Conservation (phyloP, 2,113 vertebrate species). For the Pachyramphus minor region DNA sequence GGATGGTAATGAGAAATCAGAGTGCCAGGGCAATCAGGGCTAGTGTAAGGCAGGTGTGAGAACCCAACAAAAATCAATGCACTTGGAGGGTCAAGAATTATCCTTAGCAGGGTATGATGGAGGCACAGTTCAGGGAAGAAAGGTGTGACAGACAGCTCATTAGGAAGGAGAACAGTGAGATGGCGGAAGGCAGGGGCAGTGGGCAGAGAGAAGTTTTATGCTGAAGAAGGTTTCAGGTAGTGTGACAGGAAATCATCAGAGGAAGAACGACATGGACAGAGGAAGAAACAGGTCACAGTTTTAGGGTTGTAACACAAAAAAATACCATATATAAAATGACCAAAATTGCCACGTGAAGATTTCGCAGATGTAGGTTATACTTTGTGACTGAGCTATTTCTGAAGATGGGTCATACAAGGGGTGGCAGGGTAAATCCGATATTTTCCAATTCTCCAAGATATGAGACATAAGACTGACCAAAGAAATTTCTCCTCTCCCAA, state of each 20-base stretch:
- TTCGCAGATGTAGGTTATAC: neutral
- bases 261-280: neutral
- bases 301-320: neutral
- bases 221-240: neutral
- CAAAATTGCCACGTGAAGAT: neutral
- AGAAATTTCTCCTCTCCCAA: neutral
- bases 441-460: neutral
- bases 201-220: neutral
- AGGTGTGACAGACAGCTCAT: neutral
- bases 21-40: neutral
- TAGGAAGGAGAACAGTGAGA: neutral
- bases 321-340: rapidly evolving
- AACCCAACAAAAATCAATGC: neutral
- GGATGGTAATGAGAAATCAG: neutral
- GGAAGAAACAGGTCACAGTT: neutral
- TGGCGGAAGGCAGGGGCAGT: neutral
- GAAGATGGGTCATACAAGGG: neutral
- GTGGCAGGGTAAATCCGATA: neutral
- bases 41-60: neutral
- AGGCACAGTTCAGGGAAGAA: neutral
- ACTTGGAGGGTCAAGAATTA: neutral
- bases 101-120: neutral
- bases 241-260: neutral
- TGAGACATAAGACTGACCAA: neutral
- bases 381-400: neutral